Evolutionary conservation across 92 coral and sea anemone species (phyloP), one percentile per base, ranked within the genome.

Genomic region (Galaxea fascicularis): DNA sequence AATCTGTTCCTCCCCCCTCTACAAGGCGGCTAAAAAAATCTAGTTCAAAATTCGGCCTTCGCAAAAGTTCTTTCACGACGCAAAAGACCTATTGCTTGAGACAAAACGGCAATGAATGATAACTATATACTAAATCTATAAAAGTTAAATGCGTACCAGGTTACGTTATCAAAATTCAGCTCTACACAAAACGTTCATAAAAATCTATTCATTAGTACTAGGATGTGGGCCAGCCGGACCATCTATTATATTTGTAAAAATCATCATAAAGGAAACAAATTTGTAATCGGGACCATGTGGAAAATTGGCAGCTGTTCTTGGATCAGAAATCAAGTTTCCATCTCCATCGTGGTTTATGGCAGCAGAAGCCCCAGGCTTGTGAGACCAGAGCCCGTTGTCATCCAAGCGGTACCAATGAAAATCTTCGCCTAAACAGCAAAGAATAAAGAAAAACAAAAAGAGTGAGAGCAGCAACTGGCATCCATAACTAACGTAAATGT

Each of bases 321-420:
- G 82, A 41, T 77, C 82, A 30, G 67, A 9, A 17, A 77, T 77
- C 56, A 11, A 10, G 21, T 77, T 77, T 31, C 70, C 70, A 20
- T 18, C 30, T 59, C 82, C 82, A 41, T 77, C 82, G 21, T 14
- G 29, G 41, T 57, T 45, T 10, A 70, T 77, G 7, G 56, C 82
- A 44, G 29, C 0, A n/a, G 54, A 14, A 2, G 1, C 0, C 20
- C 82, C 82, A 77, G 68, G 82, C 71, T 77, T 77, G 8, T 77
- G 82, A 17, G 82, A 77, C 82, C 82, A 77, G 41, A 10, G 24
- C 9, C 69, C 69, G 24, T 30, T 77, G 57, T 39, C 22, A 77
- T 77, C 82, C 71, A 77, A 77, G 70, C 82, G 82, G 39, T 77
- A 77, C 68, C 82, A 77, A 41, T 77, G 82, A 18, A 15, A 77